Evolutionary conservation across 2,797 vertebrate species (phyloP), one percentile per base, ranked within the genome.

Genomic region (Catamblyrhynchus diadema): DNA sequence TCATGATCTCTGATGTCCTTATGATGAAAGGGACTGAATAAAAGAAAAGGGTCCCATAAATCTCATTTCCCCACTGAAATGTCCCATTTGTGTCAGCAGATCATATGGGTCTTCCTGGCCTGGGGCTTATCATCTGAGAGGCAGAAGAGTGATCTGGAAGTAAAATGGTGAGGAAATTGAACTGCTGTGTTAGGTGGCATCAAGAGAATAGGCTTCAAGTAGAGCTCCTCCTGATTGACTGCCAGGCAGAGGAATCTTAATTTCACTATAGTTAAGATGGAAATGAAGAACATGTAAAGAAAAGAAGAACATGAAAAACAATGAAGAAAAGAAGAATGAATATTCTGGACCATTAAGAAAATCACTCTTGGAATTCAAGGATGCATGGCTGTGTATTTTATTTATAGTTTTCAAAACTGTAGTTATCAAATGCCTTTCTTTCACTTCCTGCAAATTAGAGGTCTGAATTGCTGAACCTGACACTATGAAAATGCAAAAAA

Each of bases 361-460:
- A 65, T 66, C 56, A 86, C 14, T 60, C 41, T 59, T 66, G 72
- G 77, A 89, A 86, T 64, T 92, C 62, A 69, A 77, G 62, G 45
- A 75, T 84, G 30, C 50, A 65, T 75, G 25, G 35, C n/a, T 84
- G 71, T 86, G 66, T 61, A 75, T 88, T 94, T 90, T 86, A 94
- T 88, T 86, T 59, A 50, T 1, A n/a, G 48, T 74, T 94, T 95
- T 67, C 70, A 84, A 89, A 92, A 91, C 27, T 65, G 27, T 48
- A 53, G 56, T 75, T 94, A 75, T 81, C 59, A 87, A 87, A 87
- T 72, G 28, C 6, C 24, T 89, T 88, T 59, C 28, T 78, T 88
- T 81, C 14, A 65, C 47, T 89, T 94, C 17, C 54, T 69, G 42
- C 19, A 85, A 81, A 79, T 86, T 84, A 78, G 28, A 85, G n/a